Base-by-base conservation (phyloP, 2,113 vertebrate species). In the Tragulus kanchil region DNA sequence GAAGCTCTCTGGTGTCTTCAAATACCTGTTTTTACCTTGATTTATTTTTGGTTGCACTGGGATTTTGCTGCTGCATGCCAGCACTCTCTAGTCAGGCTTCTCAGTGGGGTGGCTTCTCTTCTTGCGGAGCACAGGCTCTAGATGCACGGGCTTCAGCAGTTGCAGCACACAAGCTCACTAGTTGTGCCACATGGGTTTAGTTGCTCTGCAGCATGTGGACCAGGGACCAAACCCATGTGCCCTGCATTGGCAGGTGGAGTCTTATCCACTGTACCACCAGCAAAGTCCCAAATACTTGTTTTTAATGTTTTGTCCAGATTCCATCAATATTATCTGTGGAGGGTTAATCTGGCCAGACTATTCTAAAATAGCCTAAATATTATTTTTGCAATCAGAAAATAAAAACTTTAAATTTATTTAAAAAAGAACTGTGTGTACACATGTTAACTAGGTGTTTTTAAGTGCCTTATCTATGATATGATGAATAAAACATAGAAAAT, bases 251-350 rank as follows among this genome's bases (percentile, higher is more conserved):
- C 61, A 64, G 61, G 65, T 0, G 0, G 31, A 36, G 17, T 69
- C 65, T 69, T 69, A 69, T 17, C 65, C 65, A 36, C 65, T 69
- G 65, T 10, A n/a, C 65, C n/a, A 36, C 65, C 65, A 36, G 65
- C 8, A 8, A 69, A 69, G 65, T 36, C n/a, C 65, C 25, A 54
- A 50, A 82, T 31, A 89, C 16, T 75, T n/a, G 31, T 59, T 85
- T 79, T 90, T 82, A 94, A 13, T 86, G 64, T 83, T 73, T 59
- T 93, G 54, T 82, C 26, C 15, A 95, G 28, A 93, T 95, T 86
- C 81, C 54, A 62, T 88, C 69, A 92, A 54, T 65, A 78, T 85
- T 92, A 56, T 59, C 12, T 79, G 11, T 52, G 58, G 58, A 19
- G 21, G 28, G 1, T 82, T 64, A 93, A 67, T 81, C 23, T 19